Conservation (phyloP, 1,140 invertebrate genomes). For the Ctenoplectra terminalis region DNA sequence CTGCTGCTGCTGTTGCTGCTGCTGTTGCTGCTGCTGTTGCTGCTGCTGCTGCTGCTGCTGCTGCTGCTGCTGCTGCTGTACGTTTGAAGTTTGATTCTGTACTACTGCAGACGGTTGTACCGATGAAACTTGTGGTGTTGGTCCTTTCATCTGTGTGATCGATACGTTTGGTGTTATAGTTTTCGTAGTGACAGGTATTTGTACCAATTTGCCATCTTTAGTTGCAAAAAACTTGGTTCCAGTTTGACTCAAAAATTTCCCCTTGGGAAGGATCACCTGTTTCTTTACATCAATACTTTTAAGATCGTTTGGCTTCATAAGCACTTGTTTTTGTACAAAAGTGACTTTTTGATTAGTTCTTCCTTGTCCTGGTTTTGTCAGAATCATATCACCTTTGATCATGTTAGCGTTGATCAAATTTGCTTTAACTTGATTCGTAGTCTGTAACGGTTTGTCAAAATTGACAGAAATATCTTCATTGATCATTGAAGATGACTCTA, state of each 20-base stretch:
- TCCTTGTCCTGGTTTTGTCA: constrained; percentile 78
- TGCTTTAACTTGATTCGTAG: constrained; percentile 80
- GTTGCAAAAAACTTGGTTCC: constrained; percentile 66
- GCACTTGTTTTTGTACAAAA: constrained; percentile 78
- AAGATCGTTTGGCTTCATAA: constrained; percentile 76
- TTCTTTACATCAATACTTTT: constrained; percentile 72
- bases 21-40: constrained; percentile 21
- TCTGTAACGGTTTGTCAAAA: constrained; percentile 75
- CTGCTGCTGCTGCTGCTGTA: constrained; percentile 45
- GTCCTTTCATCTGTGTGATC: constrained; percentile 38
- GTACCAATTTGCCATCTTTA: constrained; percentile 73
- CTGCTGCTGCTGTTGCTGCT: constrained; percentile 53
- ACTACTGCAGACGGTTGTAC: not conserved
- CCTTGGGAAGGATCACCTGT: constrained; percentile 71
- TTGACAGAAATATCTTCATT: constrained; percentile 42
- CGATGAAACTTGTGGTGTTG: constrained; percentile 30
- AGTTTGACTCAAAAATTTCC: constrained; percentile 68
- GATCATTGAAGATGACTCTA: constrained; percentile 36
- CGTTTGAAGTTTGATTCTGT: constrained; percentile 4
- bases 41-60: too few relatives aligned
- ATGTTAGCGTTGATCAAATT: constrained; percentile 81
- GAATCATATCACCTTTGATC: constrained; percentile 80
- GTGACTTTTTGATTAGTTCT: constrained; percentile 76
- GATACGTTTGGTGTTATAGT: constrained; percentile 27
- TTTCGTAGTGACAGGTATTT: constrained; percentile 61